Evolutionary conservation across 2,888 invertebrate species (phyloP).

Genomic region (Watsonalla binaria): DNA sequence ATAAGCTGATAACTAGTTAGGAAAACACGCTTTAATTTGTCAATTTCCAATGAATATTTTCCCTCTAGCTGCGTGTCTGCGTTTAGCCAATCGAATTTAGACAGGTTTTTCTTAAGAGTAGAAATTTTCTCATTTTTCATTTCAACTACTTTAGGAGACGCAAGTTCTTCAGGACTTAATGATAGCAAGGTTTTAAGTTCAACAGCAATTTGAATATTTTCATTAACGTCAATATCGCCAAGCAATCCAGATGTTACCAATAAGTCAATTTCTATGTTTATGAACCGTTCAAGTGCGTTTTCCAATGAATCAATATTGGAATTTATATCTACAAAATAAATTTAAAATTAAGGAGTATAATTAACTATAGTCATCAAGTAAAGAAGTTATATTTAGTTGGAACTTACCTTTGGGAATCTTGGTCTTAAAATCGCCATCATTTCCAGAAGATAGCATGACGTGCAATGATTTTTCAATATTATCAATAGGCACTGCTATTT

Average conservation of each 20-base stretch:
- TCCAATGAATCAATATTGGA: slow-evolving; percentile 45
- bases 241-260: slow-evolving; percentile 19
- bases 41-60: slow-evolving; percentile 25
- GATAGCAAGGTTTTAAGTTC: slow-evolving; percentile 28
- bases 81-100: slow-evolving; percentile 41
- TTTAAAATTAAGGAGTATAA: neutral
- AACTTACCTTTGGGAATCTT: slow-evolving; percentile 44
- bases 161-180: slow-evolving; percentile 12
- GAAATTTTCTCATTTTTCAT: slow-evolving; percentile 27
- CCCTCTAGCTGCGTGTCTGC: slow-evolving; percentile 28
- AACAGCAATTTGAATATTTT: slow-evolving; percentile 29
- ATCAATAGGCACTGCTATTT: slow-evolving; percentile 43
- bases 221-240: slow-evolving; percentile 23
- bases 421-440: slow-evolving; percentile 19
- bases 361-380: neutral
- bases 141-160: slow-evolving; percentile 13
- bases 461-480: slow-evolving; percentile 48
- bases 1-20: slow-evolving; percentile 39
- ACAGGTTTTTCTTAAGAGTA: slow-evolving; percentile 26
- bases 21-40: slow-evolving; percentile 33
- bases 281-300: slow-evolving; percentile 35
- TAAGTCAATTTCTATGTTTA: slow-evolving; percentile 32
- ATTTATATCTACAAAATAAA: slow-evolving; percentile 51
- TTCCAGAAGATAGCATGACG: slow-evolving; percentile 32
- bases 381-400: neutral